phyloP scores from a whole-genome alignment of 1,140 invertebrate species.

The Lethrus apterus region DNA sequence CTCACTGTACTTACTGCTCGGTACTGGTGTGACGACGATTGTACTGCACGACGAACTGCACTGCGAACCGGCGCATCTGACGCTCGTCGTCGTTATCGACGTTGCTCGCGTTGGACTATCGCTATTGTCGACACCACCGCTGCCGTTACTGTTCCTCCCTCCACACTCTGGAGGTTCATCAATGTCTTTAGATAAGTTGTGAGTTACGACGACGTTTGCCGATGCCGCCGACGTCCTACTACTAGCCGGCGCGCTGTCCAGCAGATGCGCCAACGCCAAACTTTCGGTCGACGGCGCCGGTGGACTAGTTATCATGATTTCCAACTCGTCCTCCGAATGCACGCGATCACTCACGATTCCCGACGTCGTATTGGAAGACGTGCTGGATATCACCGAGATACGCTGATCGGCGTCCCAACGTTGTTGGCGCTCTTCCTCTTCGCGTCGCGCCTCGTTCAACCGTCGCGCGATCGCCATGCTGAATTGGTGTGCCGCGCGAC shows the following conservation, averaged over 20 bases:
- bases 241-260: slow-evolving; percentile 52
- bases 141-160: slow-evolving; percentile 24
- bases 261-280: slow-evolving; percentile 60
- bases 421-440: slow-evolving; percentile 54
- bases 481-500: slow-evolving; percentile 89
- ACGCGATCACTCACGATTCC: slow-evolving; percentile 91
- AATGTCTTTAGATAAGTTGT: slow-evolving; percentile 39
- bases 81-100: slow-evolving; percentile 26
- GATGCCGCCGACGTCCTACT: slow-evolving; percentile 48
- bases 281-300: slow-evolving; percentile 68
- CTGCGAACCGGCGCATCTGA: slow-evolving; percentile 56
- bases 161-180: slow-evolving; percentile 28
- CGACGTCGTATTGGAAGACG: slow-evolving; percentile 89
- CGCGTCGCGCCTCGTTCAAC: slow-evolving; percentile 66
- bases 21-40: slow-evolving; percentile 61
- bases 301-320: slow-evolving; percentile 72
- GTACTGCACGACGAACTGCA: slow-evolving; percentile 78
- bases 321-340: slow-evolving; percentile 86
- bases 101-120: slow-evolving; percentile 38
- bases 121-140: slow-evolving; percentile 29
- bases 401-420: slow-evolving; percentile 58
- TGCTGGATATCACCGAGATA: slow-evolving; percentile 84
- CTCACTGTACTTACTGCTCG: slow-evolving; percentile 38
- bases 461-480: slow-evolving; percentile 84
- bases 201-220: slow-evolving; percentile 31